Evolutionary conservation across 2,797 vertebrate species (phyloP), one percentile per base, ranked within the genome.

Genomic region (Gobio occitaniae): DNA sequence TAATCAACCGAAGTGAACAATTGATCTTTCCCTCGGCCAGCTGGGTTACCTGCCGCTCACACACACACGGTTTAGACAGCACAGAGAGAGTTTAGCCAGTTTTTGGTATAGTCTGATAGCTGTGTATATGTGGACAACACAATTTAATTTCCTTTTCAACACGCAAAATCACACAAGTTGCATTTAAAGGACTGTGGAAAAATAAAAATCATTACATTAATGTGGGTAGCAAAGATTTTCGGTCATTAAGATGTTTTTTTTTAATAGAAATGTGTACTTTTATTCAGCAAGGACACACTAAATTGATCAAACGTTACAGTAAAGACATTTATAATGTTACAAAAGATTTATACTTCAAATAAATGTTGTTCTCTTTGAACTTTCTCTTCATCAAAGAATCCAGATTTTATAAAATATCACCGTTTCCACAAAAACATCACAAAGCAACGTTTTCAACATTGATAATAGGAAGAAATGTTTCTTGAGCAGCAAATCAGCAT

Each of bases 1-100:
- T 87, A 83, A 83, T 87, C 66, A 89, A 63, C 36, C 77, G 71
- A 83, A 83, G 84, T 78, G 59, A 78, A 78, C 59, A 87, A 80
- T 75, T 72, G 80, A 85, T 89, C 72, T 77, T 65, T 52, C 63
- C 71, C 69, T 72, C 29, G 17, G 48, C 82, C 82, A 87, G 82
- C 80, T 83, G 48, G 68, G 48, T 68, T 72, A 84, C 80, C 70
- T 84, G 78, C 59, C 56, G 15, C 32, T 63, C 78, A 63, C 48
- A 21, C 32, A 21, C 32, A n/a, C 29, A 29, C 41, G 10, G 1
- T 54, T 84, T 68, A 38, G 50, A 41, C 61, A 84, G 44, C 19
- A 54, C 25, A 21, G 41, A 47, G 47, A 38, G 15, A 74, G 25
- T 74, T 74, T 17, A 75, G 29, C 4, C 59, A 52, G 16, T 71